Evolutionary conservation across 2,888 invertebrate genomes (phyloP), one percentile per base, ranked within the genome.

Genomic region (Beris morrisii): DNA sequence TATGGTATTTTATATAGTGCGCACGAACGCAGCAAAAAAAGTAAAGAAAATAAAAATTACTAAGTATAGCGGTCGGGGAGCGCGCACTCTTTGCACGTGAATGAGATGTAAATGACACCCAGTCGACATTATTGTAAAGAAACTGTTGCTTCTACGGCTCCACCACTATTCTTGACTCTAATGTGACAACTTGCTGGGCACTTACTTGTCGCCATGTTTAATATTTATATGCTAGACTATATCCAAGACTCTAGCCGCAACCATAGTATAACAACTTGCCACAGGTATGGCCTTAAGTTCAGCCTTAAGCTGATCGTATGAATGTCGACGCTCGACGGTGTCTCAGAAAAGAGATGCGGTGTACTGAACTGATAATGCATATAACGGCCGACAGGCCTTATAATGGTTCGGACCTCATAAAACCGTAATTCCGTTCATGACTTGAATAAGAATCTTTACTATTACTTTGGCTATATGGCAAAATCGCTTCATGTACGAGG

Each of bases 401-500:
- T 59, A 59, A 59, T 59, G 48, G 46, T 59, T 59, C 5, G 48
- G 58, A 59, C 52, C 52, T 43, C 61, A 30, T 61, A 61, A 61
- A 61, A 61, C 28, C 52, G 61, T 52, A 61, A 61, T 61, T 61
- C 22, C 61, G 43, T 61, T 50, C 52, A 50, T 53, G 61, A 50
- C 61, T 50, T 12, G 61, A 52, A 56, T 56, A 56, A 43, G 56
- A 38, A 56, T 56, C 44, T 44, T n/a, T 30, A 54, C 32, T 15
- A 15, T 22, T n/a, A 53, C 53, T 31, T 53, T 30, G 53, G 53
- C 30, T 30, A 28, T 11, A 30, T 30, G 30, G 28, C 31, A 30
- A 38, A 7, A 38, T 38, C 38, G 5, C 38, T 7, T 7, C 38
- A 22, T 38, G 9, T 38, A 3, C 38, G 38, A 44, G 13, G 57